Conservation (phyloP, 2,113 vertebrate genomes). For the Toxotes chatareus region DNA sequence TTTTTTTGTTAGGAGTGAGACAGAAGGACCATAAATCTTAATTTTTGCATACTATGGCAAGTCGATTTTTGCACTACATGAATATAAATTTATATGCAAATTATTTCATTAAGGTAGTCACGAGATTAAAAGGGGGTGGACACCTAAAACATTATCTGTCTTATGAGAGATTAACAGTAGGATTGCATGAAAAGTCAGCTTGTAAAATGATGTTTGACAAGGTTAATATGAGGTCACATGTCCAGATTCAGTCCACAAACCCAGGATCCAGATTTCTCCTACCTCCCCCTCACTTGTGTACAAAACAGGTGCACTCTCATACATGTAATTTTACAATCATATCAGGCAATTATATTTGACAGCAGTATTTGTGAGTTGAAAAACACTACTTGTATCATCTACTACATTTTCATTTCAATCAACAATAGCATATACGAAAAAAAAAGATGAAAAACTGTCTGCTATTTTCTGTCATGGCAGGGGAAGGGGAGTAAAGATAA, state of each 20-base stretch:
- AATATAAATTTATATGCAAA: not conserved
- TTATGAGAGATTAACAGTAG: not conserved
- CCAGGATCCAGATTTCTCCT: not conserved
- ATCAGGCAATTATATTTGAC: constrained; percentile 59
- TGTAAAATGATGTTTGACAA: not conserved
- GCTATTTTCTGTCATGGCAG: constrained; percentile 33
- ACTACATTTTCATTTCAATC: constrained; percentile 54
- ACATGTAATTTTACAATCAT: constrained; percentile 49
- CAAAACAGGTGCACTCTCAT: constrained; percentile 44
- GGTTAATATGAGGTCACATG: constrained; percentile 4
- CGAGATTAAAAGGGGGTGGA: not conserved
- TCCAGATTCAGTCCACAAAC: constrained; percentile 5
- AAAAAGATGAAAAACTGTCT: constrained; percentile 56
- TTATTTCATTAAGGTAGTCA: constrained; percentile 9
- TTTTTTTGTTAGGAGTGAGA: not conserved
- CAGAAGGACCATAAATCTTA: constrained; percentile 26
- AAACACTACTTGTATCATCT: constrained; percentile 43
- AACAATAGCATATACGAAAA: constrained; percentile 35
- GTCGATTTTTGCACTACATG: not conserved
- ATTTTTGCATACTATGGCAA: not conserved
- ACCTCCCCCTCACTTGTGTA: not conserved
- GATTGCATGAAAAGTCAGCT: not conserved
- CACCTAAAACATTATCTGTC: constrained; percentile 3
- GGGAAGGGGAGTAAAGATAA: constrained; percentile 17
- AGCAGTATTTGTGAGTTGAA: constrained; percentile 33